Evolutionary conservation across 2,113 vertebrate genomes (phyloP), one percentile per base, ranked within the genome.

Genomic region (Megaceryle maxima): DNA sequence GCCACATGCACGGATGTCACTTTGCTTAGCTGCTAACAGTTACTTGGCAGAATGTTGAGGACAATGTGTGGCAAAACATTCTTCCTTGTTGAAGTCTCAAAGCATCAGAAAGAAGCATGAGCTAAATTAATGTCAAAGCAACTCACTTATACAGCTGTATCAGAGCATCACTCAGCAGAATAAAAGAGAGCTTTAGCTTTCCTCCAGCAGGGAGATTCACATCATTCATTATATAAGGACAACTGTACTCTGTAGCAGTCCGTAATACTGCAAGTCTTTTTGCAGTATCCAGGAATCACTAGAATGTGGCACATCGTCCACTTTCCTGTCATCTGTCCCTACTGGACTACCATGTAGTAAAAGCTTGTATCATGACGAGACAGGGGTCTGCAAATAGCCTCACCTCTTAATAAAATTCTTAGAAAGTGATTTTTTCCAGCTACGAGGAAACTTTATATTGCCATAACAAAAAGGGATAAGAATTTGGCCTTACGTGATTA

Each of bases 1-100:
- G 92, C 95, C 95, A 96, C 96, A 95, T 92, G 90, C 88, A 91
- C 53, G 83, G 86, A 94, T 97, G 96, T 95, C 94, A 92, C 83
- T 93, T 95, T 76, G 57, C 67, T 88, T 84, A 89, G 44, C 69
- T 93, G 76, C 20, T 92, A 94, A 87, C 90, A 56, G 64, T 83
- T 81, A 68, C 46, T 93, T 96, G 81, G 69, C 86, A 95, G 88
- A 95, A 93, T 31, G 66, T 15, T 88, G 57, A 87, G 83, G 96
- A 95, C 90, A 95, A 95, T 92, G 57, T 90, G 83, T 88, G 78
- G 83, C 35, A 92, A 92, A 96, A 82, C 50, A 77, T 73, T 94
- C 48, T 87, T 79, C 86, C 75, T 79, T 3, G 1, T 31, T 62
- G 73, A n/a, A 66, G 74, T 92, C 83, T 88, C 35, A 76, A 91